A percentile compares a stretch with the other conserved stretches of the same genome.
phyloP scores from a whole-genome alignment of 2,888 invertebrate species.

The Campoletis raptor region DNA sequence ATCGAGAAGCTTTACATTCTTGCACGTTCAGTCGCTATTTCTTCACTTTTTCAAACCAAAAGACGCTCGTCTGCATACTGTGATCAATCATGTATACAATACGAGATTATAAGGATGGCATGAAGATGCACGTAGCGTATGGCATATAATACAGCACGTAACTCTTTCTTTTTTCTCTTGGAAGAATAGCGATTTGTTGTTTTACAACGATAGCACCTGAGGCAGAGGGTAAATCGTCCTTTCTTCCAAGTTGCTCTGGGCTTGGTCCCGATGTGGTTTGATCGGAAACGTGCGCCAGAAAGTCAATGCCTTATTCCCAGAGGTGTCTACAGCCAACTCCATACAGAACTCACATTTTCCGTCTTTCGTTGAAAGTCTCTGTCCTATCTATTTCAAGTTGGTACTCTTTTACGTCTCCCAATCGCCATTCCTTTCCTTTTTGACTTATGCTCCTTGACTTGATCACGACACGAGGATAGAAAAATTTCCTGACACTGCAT shows the following conservation, averaged over 20 bases:
- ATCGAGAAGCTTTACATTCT: slow-evolving; percentile 19
- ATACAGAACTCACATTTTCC: slow-evolving; percentile 23
- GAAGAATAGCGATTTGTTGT: slow-evolving; percentile 66
- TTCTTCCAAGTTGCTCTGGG: slow-evolving; percentile 29
- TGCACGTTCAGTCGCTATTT: slow-evolving; percentile 48
- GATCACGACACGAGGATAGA: slow-evolving; percentile 6
- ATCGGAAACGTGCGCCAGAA: slow-evolving; percentile 69
- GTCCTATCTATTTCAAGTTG: slow-evolving; percentile 14
- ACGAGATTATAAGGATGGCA: slow-evolving; percentile 23
- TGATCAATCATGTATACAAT: slow-evolving; percentile 22
- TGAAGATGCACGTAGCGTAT: slow-evolving; percentile 48
- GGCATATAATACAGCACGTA: slow-evolving; percentile 10
- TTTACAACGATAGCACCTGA: slow-evolving; percentile 66
- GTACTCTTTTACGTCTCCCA: slow-evolving; percentile 11
- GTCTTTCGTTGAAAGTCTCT: slow-evolving; percentile 21
- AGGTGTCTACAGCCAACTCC: slow-evolving; percentile 39
- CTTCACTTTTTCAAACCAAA: not conserved
- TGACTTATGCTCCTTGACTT: not conserved
- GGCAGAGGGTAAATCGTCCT: slow-evolving; percentile 54
- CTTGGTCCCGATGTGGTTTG: slow-evolving; percentile 57
- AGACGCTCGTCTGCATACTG: slow-evolving; percentile 51
- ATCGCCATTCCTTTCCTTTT: slow-evolving; percentile 1
- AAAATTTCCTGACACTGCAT: slow-evolving; percentile 30
- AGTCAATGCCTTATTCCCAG: slow-evolving; percentile 54
- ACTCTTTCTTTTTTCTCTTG: slow-evolving; percentile 48